Base-by-base conservation (phyloP, 1,140 invertebrate species). In the Melitaea cinxia region DNA sequence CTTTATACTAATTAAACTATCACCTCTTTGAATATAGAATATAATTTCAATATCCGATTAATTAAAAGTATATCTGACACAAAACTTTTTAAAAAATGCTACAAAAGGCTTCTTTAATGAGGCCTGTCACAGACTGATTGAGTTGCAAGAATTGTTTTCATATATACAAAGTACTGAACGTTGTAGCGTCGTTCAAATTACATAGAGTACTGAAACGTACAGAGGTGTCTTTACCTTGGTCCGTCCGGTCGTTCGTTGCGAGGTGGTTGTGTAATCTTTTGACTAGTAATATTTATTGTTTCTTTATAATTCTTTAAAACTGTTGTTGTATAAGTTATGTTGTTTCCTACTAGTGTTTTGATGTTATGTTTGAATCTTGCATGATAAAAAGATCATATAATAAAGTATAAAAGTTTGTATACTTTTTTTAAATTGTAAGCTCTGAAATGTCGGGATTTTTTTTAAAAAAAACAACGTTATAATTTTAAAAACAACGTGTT, bases 151-250 rank as follows among this genome's bases (percentile, higher is more conserved):
- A 47, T 47, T 47, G 21, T 47, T 47, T 21, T 47, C 19, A 47
- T 47, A 47, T 47, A 47, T 47, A 28, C 24, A 17, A 45, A 45
- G 23, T 28, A 15, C 14, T 17, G 42, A 26, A 57, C 30, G 55
- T 30, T 28, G 23, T 21, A 9, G 42, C 17, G 35, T 15, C 26
- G 50, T 5, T 53, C 9, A 17, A 47, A 45, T 30, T 62, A 50
- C 50, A 62, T 37, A 62, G 60, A 54, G 24, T 54, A 62, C 60
- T 62, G 50, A 62, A 42, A 62, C 9, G 24, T 30, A 23, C 21
- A 62, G 60, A 62, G 50, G 50, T 19, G 53, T 47, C 60, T 28
- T 15, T 26, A 52, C 55, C 37, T 62, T 17, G 60, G 9, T 19
- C 10, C 60, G 52, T 62, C 60, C 60, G 60, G 49, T 37, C 15